Conservation (phyloP, 2,888 invertebrate genomes). For the Dinocampus coccinellae region DNA sequence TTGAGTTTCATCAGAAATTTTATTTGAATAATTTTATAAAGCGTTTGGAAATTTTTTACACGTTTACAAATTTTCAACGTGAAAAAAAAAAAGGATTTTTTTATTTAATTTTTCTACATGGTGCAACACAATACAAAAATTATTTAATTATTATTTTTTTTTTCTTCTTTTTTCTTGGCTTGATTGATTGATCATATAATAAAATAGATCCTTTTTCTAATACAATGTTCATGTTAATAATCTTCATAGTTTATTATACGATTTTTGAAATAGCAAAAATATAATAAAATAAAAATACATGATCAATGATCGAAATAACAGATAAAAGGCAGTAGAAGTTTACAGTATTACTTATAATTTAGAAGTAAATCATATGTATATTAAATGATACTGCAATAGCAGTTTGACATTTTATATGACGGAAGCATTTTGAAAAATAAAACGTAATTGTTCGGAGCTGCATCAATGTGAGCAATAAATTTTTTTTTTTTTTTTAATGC, state of each 20-base stretch:
- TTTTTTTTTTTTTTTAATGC: not conserved
- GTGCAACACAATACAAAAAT: not conserved
- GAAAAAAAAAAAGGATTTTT: not conserved
- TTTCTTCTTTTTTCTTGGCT: not conserved
- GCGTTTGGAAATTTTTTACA: not conserved
- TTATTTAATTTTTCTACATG: not conserved
- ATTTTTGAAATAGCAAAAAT: not conserved
- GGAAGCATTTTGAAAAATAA: not conserved
- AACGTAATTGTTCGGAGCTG: not conserved
- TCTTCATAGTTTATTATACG: not conserved
- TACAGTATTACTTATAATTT: not conserved
- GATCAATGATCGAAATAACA: not conserved
- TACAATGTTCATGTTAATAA: not conserved
- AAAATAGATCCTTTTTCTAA: not conserved
- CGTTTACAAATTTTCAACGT: not conserved
- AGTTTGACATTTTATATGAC: not conserved
- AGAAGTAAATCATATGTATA: not conserved
- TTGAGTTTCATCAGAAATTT: not conserved
- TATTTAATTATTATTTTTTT: not conserved
- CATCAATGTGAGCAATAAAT: not conserved
- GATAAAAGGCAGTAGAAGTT: not conserved
- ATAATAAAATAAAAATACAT: not conserved
- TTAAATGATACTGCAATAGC: not conserved
- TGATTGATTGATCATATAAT: not conserved
- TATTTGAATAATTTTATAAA: not conserved